Evolutionary conservation across 2,888 invertebrate genomes (phyloP).

Genomic region (Catocala fraxini): DNA sequence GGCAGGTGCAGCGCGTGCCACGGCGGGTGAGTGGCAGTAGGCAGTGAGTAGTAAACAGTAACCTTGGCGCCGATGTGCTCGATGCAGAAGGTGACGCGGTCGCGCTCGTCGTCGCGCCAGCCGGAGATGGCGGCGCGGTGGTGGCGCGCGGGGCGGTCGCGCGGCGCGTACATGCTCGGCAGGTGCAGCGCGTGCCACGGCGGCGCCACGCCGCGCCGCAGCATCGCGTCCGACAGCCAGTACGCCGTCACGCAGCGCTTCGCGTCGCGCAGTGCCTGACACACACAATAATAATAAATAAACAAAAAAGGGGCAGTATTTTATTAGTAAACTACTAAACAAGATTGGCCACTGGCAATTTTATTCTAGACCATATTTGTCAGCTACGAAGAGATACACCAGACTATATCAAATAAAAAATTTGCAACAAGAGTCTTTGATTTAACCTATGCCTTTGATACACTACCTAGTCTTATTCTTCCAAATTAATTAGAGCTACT

Average conservation of each 20-base stretch:
- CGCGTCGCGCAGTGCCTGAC: conserved; percentile 89
- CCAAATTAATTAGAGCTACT: too few relatives aligned
- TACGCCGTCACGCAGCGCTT: conserved; percentile 93
- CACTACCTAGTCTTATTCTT: too few relatives aligned
- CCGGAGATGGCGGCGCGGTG: conserved; percentile 95
- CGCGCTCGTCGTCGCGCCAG: conserved; percentile 95
- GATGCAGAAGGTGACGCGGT: conserved; percentile 94
- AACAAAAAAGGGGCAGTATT: too few relatives aligned
- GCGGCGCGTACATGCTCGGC: conserved; percentile 90
- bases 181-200: conserved; percentile 98
- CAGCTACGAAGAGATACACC: too few relatives aligned
- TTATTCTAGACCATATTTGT: too few relatives aligned
- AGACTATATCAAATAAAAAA: too few relatives aligned
- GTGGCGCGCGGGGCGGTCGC: conserved; percentile 91
- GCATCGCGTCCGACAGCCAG: conserved; percentile 97
- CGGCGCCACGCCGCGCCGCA: conserved; percentile 94
- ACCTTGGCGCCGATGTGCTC: conserved; percentile 95
- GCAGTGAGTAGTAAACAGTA: conserved; percentile 18
- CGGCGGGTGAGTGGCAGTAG: conserved; percentile 89
- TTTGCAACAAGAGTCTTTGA: too few relatives aligned
- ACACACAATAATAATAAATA: conserved; percentile 59
- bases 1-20: conserved; percentile 98
- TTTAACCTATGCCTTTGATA: too few relatives aligned
- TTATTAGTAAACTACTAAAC: too few relatives aligned
- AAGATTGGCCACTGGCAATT: too few relatives aligned